phyloP scores from a whole-genome alignment of 2,113 vertebrate species.

The Leptocoma aspasia region DNA sequence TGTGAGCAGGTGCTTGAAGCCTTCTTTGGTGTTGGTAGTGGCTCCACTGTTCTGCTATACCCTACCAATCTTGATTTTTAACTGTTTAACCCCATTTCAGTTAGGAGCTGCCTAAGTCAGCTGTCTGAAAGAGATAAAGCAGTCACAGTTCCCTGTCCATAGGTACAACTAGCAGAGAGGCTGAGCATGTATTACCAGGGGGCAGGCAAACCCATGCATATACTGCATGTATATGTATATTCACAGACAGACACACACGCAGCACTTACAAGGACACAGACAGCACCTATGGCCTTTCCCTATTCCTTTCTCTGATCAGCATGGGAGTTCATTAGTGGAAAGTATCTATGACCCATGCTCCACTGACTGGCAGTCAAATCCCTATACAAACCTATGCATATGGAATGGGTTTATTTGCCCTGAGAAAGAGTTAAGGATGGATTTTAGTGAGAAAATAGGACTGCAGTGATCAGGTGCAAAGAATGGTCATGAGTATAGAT shows the following conservation, averaged over 20 bases:
- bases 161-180: neutral
- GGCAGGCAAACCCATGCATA: neutral
- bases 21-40: too few species aligned
- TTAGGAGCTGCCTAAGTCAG: neutral
- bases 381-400: rapidly evolving
- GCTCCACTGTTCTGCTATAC: too few species aligned
- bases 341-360: neutral
- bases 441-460: neutral
- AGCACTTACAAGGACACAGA: neutral
- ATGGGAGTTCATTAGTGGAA: neutral
- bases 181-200: neutral
- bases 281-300: rapidly evolving
- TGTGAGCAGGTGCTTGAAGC: too few species aligned
- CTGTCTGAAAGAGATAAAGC: neutral
- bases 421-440: neutral
- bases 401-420: neutral
- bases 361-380: neutral
- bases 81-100: neutral
- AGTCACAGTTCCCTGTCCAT: neutral
- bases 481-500: neutral
- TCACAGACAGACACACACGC: neutral
- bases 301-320: neutral
- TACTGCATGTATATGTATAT: too few species aligned
- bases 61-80: neutral
- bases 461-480: neutral